These are phyloP conservation scores for Andrena hattorfiana DNA, from an alignment of 2,888 invertebrate genomes.

Conservation along the genomic window DNA sequence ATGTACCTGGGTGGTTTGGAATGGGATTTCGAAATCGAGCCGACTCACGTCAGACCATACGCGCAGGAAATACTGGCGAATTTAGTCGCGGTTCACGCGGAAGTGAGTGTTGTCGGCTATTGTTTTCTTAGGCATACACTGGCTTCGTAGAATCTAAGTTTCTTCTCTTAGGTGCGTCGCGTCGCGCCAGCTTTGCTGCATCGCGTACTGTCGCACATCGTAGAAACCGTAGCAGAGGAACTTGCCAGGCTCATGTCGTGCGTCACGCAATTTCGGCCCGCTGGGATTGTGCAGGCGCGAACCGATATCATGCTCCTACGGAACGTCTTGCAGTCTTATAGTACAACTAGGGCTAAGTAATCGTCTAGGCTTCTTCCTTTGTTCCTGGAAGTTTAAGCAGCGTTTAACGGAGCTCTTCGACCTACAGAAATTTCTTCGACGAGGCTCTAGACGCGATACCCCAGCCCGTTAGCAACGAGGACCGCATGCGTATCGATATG, in stretches of 20 bases:
- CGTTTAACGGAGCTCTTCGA: background rate
- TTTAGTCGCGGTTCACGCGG: constrained; percentile 91
- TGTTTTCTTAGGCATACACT: background rate
- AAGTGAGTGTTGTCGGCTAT: constrained; percentile 85
- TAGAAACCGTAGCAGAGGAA: constrained; percentile 97
- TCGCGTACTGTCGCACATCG: constrained; percentile 90
- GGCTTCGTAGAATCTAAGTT: background rate
- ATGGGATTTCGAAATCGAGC: constrained; percentile 92
- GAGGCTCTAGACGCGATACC: constrained; percentile 94
- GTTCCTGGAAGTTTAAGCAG: background rate
- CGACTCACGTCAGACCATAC: constrained; percentile 93
- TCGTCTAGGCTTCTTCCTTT: background rate
- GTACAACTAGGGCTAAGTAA: constrained; percentile 89
- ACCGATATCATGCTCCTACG: constrained; percentile 91
- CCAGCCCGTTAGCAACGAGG: constrained; percentile 88
- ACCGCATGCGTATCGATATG: constrained; percentile 81
- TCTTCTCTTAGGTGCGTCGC: constrained; percentile 89
- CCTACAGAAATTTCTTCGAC: constrained; percentile 86
- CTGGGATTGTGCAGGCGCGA: constrained; percentile 92
- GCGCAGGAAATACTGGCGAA: constrained; percentile 95
- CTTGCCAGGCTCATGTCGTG: constrained; percentile 94
- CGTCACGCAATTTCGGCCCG: constrained; percentile 89
- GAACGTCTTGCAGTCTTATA: constrained; percentile 88
- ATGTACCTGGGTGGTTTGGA: constrained; percentile 97
- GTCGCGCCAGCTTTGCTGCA: constrained; percentile 92